Evolutionary conservation across 2,888 invertebrate genomes (phyloP).

Genomic region (Synanthedon vespiformis): DNA sequence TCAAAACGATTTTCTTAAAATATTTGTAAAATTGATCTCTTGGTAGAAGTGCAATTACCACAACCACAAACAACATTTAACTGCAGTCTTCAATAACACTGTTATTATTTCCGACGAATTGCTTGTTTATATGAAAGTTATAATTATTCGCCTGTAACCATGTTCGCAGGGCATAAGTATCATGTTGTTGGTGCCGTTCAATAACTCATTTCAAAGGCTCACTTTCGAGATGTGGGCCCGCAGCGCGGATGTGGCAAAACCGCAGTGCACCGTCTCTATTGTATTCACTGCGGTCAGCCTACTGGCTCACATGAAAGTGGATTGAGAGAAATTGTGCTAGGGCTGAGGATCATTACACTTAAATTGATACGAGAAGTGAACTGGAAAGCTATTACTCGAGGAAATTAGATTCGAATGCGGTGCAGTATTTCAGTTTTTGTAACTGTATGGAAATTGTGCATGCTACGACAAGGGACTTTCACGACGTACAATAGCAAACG

Average conservation of each 20-base stretch:
- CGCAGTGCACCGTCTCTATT: conserved; percentile 38
- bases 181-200: conserved; percentile 53
- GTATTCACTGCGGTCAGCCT: conserved; percentile 14
- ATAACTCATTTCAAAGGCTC: conserved; percentile 63
- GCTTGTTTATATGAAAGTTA: conserved; percentile 13
- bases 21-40: too few species aligned
- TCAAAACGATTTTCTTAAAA: too few species aligned
- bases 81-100: too few species aligned
- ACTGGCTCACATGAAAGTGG: conserved; percentile 21
- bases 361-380: conserved; percentile 34
- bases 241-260: conserved; percentile 40
- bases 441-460: too few species aligned
- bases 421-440: too few species aligned
- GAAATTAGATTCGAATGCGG: neutral
- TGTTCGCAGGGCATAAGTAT: conserved; percentile 33
- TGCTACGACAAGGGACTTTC: conserved; percentile 41
- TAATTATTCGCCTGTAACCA: conserved; percentile 19
- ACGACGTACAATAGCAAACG: conserved; percentile 37
- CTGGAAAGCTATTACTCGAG: neutral
- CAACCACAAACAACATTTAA: too few species aligned
- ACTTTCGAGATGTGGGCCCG: conserved; percentile 51
- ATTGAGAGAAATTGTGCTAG: conserved; percentile 30
- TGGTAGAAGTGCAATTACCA: too few species aligned
- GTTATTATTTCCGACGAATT: too few species aligned
- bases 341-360: conserved; percentile 27